Percentiles rank a stretch among this genome's conserved stretches.
Evolutionary conservation across 2,888 invertebrate species (phyloP).

Genomic region (Leucophenga montana): DNA sequence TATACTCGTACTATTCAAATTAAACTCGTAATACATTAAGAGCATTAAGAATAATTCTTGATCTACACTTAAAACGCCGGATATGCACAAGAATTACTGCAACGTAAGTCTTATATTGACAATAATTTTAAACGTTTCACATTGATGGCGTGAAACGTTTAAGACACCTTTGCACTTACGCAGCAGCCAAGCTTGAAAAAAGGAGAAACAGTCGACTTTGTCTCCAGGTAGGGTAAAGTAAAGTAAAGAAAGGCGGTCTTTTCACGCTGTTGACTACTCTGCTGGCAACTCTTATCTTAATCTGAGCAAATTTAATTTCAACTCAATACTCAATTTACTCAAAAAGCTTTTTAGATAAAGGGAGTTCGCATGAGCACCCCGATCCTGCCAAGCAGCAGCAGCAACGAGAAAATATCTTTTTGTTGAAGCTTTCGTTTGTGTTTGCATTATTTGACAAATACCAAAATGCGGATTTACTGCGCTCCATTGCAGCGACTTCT

Average conservation of each 20-base stretch:
- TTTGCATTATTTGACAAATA: conserved; percentile 60
- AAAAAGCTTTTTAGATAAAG: conserved; percentile 68
- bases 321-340: conserved; percentile 68
- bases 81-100: too few species aligned
- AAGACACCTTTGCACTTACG: conserved; percentile 56
- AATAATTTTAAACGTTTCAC: too few species aligned
- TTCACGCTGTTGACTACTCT: conserved; percentile 29
- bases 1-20: too few species aligned
- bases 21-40: too few species aligned
- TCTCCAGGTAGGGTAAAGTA: too few species aligned
- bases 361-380: conserved; percentile 29
- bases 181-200: background rate
- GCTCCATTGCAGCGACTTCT: conserved; percentile 19
- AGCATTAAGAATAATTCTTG: too few species aligned
- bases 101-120: too few species aligned
- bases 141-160: conserved; percentile 48
- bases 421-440: conserved; percentile 32
- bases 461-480: conserved; percentile 62
- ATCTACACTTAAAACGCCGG: too few species aligned
- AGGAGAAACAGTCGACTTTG: too few species aligned
- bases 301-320: conserved; percentile 68
- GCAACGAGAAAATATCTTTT: background rate
- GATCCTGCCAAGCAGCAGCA: conserved; percentile 36
- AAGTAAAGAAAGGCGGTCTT: background rate
- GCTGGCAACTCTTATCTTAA: conserved; percentile 58